These are phyloP conservation scores for Temnothorax nylanderi DNA, from an alignment of 1,140 invertebrate species.

Conservation along the genomic window DNA sequence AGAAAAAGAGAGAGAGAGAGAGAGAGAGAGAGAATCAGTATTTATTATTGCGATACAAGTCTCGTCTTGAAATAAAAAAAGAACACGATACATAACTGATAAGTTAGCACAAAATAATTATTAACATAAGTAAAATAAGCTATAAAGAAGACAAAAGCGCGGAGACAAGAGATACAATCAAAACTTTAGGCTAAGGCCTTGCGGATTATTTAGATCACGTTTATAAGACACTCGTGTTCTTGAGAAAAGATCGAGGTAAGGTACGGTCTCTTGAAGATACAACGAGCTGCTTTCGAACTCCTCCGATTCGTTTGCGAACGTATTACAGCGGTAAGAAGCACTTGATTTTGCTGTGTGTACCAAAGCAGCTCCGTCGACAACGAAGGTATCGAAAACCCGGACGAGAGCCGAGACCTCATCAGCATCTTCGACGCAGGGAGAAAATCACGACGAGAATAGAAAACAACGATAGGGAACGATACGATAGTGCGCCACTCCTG, in stretches of 20 bases:
- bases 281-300: slow-evolving; percentile 33
- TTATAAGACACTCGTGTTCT: not conserved
- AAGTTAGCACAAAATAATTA: not conserved
- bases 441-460: slow-evolving; percentile 36
- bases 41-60: slow-evolving; percentile 2
- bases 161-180: not conserved
- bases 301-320: slow-evolving; percentile 62
- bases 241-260: not conserved
- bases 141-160: not conserved
- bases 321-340: slow-evolving; percentile 45
- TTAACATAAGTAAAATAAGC: not conserved
- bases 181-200: not conserved
- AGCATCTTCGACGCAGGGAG: slow-evolving; percentile 66
- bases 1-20: not conserved
- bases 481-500: not conserved
- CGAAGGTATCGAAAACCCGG: slow-evolving; percentile 27
- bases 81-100: not conserved
- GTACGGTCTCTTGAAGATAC: not conserved
- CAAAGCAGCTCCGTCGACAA: slow-evolving; percentile 60
- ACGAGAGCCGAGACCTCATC: slow-evolving; percentile 66
- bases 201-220: slow-evolving; percentile 4
- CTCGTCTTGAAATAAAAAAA: not conserved
- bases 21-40: not conserved
- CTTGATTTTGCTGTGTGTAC: slow-evolving; percentile 66
- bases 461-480: slow-evolving; percentile 11